phyloP scores from a whole-genome alignment of 2,113 vertebrate species.

The Struthio camelus region DNA sequence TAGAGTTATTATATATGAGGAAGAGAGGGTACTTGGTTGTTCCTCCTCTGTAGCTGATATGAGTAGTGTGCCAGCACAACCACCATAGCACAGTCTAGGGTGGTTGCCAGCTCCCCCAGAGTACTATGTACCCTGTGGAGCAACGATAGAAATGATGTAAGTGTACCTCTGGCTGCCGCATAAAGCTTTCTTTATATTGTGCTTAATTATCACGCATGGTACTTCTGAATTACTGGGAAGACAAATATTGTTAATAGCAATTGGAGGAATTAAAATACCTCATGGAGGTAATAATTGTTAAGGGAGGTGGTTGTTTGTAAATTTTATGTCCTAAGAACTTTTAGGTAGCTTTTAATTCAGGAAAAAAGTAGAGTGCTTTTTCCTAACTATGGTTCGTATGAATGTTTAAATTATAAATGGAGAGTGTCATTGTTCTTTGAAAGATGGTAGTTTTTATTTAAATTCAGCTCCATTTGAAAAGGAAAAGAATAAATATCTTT shows the following conservation, averaged over 20 bases:
- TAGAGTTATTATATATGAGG: not conserved
- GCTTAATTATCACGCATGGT: not conserved
- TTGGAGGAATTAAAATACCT: not conserved
- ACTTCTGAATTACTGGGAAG: not conserved
- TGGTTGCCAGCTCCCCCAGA: not conserved
- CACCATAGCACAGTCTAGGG: not conserved
- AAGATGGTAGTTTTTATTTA: not conserved
- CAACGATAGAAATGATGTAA: not conserved
- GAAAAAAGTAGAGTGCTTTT: not conserved
- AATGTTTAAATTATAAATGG: slow-evolving; percentile 21
- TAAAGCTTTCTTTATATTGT: not conserved
- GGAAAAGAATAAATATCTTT: not conserved
- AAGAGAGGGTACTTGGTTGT: not conserved
- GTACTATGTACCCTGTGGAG: not conserved
- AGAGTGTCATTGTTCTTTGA: not conserved
- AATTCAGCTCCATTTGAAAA: not conserved
- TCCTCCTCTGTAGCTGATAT: not conserved
- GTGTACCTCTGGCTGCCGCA: not conserved
- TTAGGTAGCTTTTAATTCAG: slow-evolving; percentile 2
- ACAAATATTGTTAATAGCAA: not conserved
- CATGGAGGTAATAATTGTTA: not conserved
- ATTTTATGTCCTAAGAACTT: not conserved
- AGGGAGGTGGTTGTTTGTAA: not conserved
- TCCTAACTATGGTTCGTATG: not conserved
- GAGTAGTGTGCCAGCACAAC: not conserved